Percentiles rank a stretch among this genome's conserved stretches.
phyloP scores from a whole-genome alignment of 2,797 vertebrate species.

The Tamandua tetradactyla region DNA sequence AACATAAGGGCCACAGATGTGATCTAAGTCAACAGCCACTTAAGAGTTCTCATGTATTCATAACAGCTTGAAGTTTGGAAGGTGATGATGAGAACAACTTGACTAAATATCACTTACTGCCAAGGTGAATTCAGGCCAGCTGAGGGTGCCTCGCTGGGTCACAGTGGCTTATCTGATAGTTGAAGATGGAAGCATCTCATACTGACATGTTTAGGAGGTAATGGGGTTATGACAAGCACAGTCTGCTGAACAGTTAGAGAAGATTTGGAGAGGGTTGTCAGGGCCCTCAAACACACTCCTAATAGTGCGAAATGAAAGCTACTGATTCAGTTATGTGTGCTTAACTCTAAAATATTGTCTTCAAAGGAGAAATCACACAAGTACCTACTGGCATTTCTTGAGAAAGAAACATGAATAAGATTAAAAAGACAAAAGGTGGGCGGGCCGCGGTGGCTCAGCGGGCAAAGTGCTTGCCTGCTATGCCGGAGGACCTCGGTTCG shows the following conservation, averaged over 20 bases:
- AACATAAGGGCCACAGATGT: neutral
- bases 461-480: no score
- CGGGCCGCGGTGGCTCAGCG: no score
- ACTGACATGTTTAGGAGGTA: neutral
- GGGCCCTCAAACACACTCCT: neutral
- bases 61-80: slow-evolving; percentile 47
- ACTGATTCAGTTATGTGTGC: neutral
- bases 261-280: neutral
- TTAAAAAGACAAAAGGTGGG: neutral
- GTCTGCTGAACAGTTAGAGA: neutral
- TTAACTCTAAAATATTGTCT: neutral
- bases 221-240: neutral
- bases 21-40: slow-evolving; percentile 13
- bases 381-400: neutral
- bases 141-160: neutral
- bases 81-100: neutral
- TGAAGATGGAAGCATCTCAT: neutral
- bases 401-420: neutral
- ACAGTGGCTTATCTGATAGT: neutral
- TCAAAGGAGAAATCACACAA: neutral
- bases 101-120: neutral
- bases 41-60: neutral
- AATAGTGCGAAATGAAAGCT: neutral
- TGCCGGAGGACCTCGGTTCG: no score
- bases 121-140: neutral